Base-by-base conservation (phyloP, 2,113 vertebrate species). In the Leptodactylus fuscus region DNA sequence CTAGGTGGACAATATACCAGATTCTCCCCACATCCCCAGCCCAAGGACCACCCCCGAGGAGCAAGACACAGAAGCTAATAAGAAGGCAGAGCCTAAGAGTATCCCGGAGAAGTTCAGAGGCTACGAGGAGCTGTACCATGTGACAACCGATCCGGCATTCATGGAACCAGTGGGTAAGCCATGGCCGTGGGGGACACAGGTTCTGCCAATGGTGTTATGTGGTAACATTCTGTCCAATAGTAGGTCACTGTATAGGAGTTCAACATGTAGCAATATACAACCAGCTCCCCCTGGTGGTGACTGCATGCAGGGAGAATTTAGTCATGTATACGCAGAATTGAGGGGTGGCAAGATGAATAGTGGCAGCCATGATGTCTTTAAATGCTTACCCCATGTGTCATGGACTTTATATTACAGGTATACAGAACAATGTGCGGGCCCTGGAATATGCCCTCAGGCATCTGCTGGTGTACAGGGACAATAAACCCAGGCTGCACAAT, bases 401-500 rank as follows among this genome's bases (percentile, higher is more conserved):
- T n/a, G n/a, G 38, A 10, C 22, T 27, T 1, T 38, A 2, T 20
- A 13, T 87, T 87, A 65, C 88, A 97, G 96, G 96, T 88, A 96
- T 96, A 81, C 95, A 95, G 88, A 93, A 95, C 78, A 95, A 95
- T 0, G 87, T 93, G 2, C 92, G 88, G 87, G 94, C 91, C 3
- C 90, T 96, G 87, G 90, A 93, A 76, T 81, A 90, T 75, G 87
- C 91, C 36, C 93, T 96, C 58, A 95, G 90, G 71, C 93, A 93
- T 83, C 94, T 95, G 0, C 89, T 91, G 6, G 85, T 95, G 29
- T 93, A 91, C 87, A 87, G 85, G 82, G 92, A 94, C 58, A 81
- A 92, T 0, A 94, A 91, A 88, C 90, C 94, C 84, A 91, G 82
- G n/a, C 89, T 92, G 80, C 90, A 93, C 62, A 18, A 81, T 13